A percentile compares a stretch with the other conserved stretches of the same genome.
Evolutionary conservation across 2,888 invertebrate species (phyloP).

Genomic region (Baccha elongata): DNA sequence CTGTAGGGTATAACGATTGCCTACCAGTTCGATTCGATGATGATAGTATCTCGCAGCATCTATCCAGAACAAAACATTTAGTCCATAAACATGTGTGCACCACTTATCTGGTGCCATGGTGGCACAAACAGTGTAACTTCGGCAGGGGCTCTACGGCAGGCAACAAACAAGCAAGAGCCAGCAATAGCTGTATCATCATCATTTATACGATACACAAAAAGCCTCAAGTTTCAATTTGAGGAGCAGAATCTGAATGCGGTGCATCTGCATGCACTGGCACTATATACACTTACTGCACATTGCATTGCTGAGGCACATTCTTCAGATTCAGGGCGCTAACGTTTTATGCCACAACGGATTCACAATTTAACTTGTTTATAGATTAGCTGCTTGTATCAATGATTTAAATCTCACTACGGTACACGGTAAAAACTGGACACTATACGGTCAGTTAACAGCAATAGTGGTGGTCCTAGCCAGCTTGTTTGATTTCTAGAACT

Average conservation of each 20-base stretch:
- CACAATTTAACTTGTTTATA: slow-evolving; percentile 72
- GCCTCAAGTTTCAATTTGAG: slow-evolving; percentile 72
- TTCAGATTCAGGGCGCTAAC: slow-evolving; percentile 73
- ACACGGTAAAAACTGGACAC: slow-evolving; percentile 58
- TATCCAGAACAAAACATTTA: slow-evolving; percentile 73
- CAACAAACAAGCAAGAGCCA: slow-evolving; percentile 13
- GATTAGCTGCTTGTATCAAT: slow-evolving; percentile 71
- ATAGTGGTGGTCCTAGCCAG: background rate
- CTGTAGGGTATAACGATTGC: slow-evolving; percentile 3
- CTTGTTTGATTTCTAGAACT: background rate
- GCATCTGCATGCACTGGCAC: slow-evolving; percentile 59
- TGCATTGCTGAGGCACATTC: slow-evolving; percentile 65
- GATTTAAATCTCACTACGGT: slow-evolving; percentile 69
- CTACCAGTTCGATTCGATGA: slow-evolving; percentile 18
- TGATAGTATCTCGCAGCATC: slow-evolving; percentile 70
- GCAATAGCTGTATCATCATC: slow-evolving; percentile 70
- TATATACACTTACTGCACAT: slow-evolving; percentile 50
- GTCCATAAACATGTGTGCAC: slow-evolving; percentile 73
- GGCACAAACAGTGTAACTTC: slow-evolving; percentile 68
- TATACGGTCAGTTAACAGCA: slow-evolving; percentile 5
- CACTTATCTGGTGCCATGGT: slow-evolving; percentile 71
- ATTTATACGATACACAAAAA: slow-evolving; percentile 66
- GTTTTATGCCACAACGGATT: slow-evolving; percentile 72
- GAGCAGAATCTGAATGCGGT: slow-evolving; percentile 18
- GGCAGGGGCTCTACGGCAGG: slow-evolving; percentile 46